Base-by-base conservation (phyloP, 1,140 invertebrate genomes). In the Drosophila leontia region DNA sequence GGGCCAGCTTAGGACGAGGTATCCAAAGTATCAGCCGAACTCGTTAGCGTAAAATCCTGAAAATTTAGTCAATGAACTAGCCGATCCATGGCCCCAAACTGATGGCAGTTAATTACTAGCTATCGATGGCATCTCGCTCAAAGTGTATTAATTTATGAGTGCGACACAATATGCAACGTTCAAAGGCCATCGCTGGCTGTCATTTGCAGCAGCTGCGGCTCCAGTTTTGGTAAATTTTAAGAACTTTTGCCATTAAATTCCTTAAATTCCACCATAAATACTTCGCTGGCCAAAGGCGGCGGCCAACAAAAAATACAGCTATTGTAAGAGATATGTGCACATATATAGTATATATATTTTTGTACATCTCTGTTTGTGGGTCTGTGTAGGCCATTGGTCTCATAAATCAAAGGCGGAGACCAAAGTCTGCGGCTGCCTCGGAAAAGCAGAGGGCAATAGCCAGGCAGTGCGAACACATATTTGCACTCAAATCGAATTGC, bases 401-500 rank as follows among this genome's bases (percentile, higher is more conserved):
- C 63, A 62, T 56, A 75, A 86, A 82, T 81, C 78, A 86, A 82
- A 82, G 61, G 58, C 53, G 26, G 35, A 71, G 56, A 44, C 50
- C 45, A 13, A 47, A 48, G 60, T 55, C 42, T 71, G 77, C 42
- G 74, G 81, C 42, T 76, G 69, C 65, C 68, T 64, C 64, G 62
- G 45, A 59, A 69, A 59, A 42, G 44, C 55, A 41, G 34, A 57
- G 50, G 67, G 67, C 29, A 60, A 64, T 42, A 42, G 53, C 61
- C 32, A 42, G 35, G 29, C 44, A 39, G 35, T 32, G 78, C 56
- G 69, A 87, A 88, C 85, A 88, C 80, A 88, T 90, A 88, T 88
- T 88, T 88, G 85, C 84, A 88, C 84, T 88, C 85, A 90, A 88
- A 84, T 90, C 79, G 74, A 88, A 88, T 90, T 88, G 80, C 72